Percentiles rank a stretch among this genome's conserved stretches.
These are phyloP conservation scores for Ellobium chinense DNA, from an alignment of 2,888 invertebrate genomes.

Conservation along the genomic window DNA sequence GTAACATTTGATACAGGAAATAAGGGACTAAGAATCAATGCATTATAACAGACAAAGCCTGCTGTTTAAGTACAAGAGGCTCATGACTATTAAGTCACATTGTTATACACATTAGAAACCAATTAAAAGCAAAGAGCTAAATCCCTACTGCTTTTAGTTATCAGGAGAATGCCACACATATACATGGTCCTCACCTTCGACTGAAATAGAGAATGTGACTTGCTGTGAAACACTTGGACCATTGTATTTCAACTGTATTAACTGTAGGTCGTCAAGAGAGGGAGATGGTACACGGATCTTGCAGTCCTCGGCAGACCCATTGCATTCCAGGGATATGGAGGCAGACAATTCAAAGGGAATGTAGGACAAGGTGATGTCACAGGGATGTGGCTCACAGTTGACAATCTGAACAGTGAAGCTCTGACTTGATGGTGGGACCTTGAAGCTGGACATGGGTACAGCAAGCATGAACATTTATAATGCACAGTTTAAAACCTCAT, in stretches of 20 bases:
- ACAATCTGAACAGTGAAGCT: background rate
- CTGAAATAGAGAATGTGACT: constrained; percentile 12
- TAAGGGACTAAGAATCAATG: too few relatives aligned
- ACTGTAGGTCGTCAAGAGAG: constrained; percentile 7
- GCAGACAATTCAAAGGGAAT: background rate
- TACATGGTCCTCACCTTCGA: constrained; percentile 26
- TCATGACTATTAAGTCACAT: too few relatives aligned
- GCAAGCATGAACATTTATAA: too few relatives aligned
- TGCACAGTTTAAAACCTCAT: too few relatives aligned
- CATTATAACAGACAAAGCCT: too few relatives aligned
- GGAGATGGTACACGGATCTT: constrained; percentile 21
- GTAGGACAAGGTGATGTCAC: constrained; percentile 27
- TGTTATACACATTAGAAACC: too few relatives aligned
- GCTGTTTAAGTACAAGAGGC: too few relatives aligned
- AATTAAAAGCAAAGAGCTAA: too few relatives aligned
- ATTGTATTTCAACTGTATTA: background rate
- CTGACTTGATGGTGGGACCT: constrained; percentile 24
- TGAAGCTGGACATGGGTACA: too few relatives aligned
- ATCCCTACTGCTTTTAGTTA: too few relatives aligned
- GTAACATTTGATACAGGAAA: too few relatives aligned
- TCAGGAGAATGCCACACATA: too few relatives aligned
- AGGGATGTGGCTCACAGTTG: constrained; percentile 37
- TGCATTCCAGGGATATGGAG: background rate
- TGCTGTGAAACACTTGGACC: background rate
- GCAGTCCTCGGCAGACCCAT: constrained; percentile 7